phyloP scores from a whole-genome alignment of 2,113 vertebrate genomes.

The Lycaon pictus region DNA sequence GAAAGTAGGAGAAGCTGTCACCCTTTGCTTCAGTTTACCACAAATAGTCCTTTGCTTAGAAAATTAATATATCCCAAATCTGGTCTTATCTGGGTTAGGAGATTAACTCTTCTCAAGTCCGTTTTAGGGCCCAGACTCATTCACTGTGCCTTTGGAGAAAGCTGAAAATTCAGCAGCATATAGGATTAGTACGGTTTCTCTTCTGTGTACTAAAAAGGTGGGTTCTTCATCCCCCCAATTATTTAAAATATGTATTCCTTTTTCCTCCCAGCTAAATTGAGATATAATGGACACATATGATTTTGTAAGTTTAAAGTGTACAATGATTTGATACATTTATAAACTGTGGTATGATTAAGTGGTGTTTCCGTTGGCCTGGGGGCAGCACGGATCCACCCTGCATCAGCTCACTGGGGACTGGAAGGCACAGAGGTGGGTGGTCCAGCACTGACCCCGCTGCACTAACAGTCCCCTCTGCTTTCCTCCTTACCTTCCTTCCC shows the following conservation, averaged over 20 bases:
- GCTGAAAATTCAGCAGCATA: constrained; percentile 42
- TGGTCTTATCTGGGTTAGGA: constrained; percentile 81
- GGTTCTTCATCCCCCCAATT: no score
- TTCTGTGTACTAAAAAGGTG: background rate
- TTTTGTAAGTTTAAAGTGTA: background rate
- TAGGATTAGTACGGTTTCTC: constrained; percentile 50
- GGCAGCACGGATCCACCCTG: background rate
- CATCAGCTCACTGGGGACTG: background rate
- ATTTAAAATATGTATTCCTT: background rate
- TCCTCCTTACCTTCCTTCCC: background rate
- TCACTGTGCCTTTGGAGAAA: constrained; percentile 67
- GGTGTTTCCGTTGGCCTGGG: background rate
- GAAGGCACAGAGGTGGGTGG: background rate
- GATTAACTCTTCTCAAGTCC: constrained; percentile 71
- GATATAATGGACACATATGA: background rate
- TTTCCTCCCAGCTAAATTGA: background rate
- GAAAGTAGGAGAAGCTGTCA: background rate
- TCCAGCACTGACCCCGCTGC: background rate
- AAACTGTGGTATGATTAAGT: background rate
- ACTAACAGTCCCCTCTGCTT: background rate
- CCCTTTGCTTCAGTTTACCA: constrained; percentile 57
- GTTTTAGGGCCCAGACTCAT: constrained; percentile 64
- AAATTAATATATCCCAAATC: constrained; percentile 60
- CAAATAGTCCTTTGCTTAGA: constrained; percentile 68
- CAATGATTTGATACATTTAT: background rate